Evolutionary conservation across 1,140 invertebrate genomes (phyloP), one percentile per base, ranked within the genome.

Genomic region (Antheraea pernyi): DNA sequence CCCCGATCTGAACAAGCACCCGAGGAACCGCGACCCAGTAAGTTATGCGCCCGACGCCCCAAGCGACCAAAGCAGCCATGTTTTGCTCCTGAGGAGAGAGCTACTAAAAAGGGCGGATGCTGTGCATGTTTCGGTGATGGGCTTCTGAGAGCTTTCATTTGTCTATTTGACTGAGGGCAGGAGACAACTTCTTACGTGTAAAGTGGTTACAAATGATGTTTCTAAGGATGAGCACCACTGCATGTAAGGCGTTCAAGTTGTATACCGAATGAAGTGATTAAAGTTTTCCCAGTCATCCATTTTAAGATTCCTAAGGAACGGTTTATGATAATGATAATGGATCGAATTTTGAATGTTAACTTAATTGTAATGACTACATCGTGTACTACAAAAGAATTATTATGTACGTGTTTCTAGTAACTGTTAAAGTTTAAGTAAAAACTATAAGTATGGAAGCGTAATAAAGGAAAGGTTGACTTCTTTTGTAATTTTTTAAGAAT

Each of bases 101-200:
- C 77, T 30, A 68, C 65, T 64, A 83, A 82, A 61, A 86, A 85
- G 67, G 76, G 69, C 11, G 91, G 89, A 13, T 93, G 92, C 70
- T 92, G 91, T 69, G 85, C 89, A 16, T 87, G 87, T 70, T 91
- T 92, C 72, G 84, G 87, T 42, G 85, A 93, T 65, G 85, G 89
- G 37, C 75, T 93, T 16, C 74, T 92, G 48, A 75, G 91, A 75
- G 91, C 89, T 18, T 85, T 93, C 48, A 88, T 93, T 70, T 93
- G 91, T 73, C 72, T 92, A 59, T 93, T 93, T 72, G 92, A 93
- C 73, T 93, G 81, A 92, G 69, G 70, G n/a, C 63, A 16, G 67
- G 69, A 59, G 22, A 18, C 59, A 3, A 18, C 37, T 59, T 61
- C 60, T 36, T 60, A 75, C 19, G 70, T 72, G 62, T 75, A 68